Base-by-base conservation (phyloP, 2,113 vertebrate genomes). In the Donacobius atricapilla region DNA sequence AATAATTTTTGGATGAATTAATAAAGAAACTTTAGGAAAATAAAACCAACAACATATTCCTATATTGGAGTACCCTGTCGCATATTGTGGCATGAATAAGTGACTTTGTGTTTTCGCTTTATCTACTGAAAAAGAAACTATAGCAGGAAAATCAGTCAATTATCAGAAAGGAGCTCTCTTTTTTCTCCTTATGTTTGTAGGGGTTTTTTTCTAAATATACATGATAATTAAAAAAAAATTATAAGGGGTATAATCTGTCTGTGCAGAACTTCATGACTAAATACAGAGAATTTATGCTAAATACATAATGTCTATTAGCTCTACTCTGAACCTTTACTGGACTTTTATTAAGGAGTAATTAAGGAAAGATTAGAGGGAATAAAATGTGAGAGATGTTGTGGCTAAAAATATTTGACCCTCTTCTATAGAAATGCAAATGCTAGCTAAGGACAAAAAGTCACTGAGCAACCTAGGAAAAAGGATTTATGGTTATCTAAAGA, bases 31-130 rank as follows among this genome's bases (percentile, higher is more conserved):
- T 81, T 80, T 3, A 48, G 31, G 1, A 22, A 73, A 64, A 58
- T 57, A 31, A 13, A 39, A 5, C 18, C 25, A 40, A 3, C 0
- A 25, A 3, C 8, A 57, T 1, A 23, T n/a, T 15, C 13, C 2
- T 73, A 8, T 64, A 17, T 28, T 91, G 37, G 10, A 42, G 2
- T 53, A 48, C 6, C 7, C 1, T 68, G 17, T 40, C 61, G 5
- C 13, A 48, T 7, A 51, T 9, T 33, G 9, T 69, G 18, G 24
- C 8, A 79, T 61, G 79, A 54, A 54, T 48, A 66, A 45, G 2
- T 45, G 11, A 28, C 19, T 8, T 13, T 19, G 3, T 70, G 7
- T 1, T 57, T 85, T 83, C 61, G 66, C 56, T 15, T 47, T 56
- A 77, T 22, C 37, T 61, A 5, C 10, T 53, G n/a, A 61, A 60